Evolutionary conservation across 1,140 invertebrate species (phyloP).

Genomic region (Dufourea novaeangliae): DNA sequence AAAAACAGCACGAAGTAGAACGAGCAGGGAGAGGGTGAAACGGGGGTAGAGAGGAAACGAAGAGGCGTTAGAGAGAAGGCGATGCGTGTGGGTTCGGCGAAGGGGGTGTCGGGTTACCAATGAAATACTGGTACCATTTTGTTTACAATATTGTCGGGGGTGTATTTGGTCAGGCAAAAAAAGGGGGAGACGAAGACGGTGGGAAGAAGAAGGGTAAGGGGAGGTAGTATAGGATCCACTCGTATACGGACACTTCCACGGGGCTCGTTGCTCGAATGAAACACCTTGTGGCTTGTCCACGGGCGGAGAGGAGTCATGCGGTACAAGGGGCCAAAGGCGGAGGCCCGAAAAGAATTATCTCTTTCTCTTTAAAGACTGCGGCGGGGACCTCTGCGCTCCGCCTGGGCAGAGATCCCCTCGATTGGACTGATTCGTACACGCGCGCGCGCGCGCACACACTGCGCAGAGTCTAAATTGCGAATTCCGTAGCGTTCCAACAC

Average conservation of each 20-base stretch:
- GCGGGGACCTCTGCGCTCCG: constrained; percentile 1
- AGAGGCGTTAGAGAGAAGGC: constrained; percentile 47
- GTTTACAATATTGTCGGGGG: constrained; percentile 80
- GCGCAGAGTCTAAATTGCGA: constrained; percentile 47
- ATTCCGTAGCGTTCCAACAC: constrained; percentile 51
- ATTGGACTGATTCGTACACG: constrained; percentile 61
- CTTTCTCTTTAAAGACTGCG: constrained; percentile 17
- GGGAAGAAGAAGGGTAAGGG: constrained; percentile 2
- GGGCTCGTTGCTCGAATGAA: constrained; percentile 46
- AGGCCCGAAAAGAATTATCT: constrained; percentile 56
- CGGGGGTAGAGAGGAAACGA: constrained; percentile 16
- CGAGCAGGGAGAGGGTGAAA: neutral
- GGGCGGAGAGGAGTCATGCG: constrained; percentile 52
- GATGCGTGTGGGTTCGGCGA: constrained; percentile 78
- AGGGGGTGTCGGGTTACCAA: constrained; percentile 79
- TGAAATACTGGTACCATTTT: constrained; percentile 82
- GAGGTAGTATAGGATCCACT: constrained; percentile 10
- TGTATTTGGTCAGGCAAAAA: constrained; percentile 15
- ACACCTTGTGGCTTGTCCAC: constrained; percentile 55
- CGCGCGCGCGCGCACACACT: constrained; percentile 35
- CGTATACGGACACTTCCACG: constrained; percentile 26
- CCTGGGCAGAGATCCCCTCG: constrained; percentile 33
- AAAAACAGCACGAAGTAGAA: neutral
- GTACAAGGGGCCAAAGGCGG: constrained; percentile 27
- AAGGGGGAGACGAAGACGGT: neutral